A percentile compares a stretch with the other conserved stretches of the same genome.
These are phyloP conservation scores for Aquatica leii DNA, from an alignment of 2,888 invertebrate genomes.

Conservation along the genomic window DNA sequence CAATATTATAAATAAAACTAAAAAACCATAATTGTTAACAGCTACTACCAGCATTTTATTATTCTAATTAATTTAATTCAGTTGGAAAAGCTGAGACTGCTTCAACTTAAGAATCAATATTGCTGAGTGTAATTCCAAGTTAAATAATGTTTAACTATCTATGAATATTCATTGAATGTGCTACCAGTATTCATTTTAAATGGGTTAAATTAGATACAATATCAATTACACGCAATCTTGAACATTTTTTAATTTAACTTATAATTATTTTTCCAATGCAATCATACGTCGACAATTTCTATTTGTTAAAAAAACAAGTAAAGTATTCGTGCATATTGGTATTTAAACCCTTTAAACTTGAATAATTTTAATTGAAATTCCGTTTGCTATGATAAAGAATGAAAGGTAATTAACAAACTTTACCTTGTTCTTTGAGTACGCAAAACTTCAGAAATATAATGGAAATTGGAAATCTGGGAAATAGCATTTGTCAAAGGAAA, in stretches of 20 bases:
- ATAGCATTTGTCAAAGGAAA: constrained; percentile 36
- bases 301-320: constrained; percentile 5
- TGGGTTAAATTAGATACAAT: constrained; percentile 33
- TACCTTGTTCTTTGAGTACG: constrained; percentile 21
- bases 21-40: background rate
- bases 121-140: constrained; percentile 29
- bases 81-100: constrained; percentile 12
- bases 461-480: constrained; percentile 37
- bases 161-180: constrained; percentile 38
- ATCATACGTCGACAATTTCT: constrained; percentile 8
- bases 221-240: constrained; percentile 28
- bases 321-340: constrained; percentile 11
- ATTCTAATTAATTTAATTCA: constrained; percentile 27
- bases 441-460: constrained; percentile 32
- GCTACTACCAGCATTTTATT: constrained; percentile 18
- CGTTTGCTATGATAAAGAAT: constrained; percentile 31
- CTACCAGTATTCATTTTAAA: constrained; percentile 29
- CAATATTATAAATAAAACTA: background rate
- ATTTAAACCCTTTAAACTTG: constrained; percentile 21
- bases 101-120: constrained; percentile 27
- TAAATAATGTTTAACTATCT: constrained; percentile 37
- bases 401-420: constrained; percentile 34
- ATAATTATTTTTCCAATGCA: constrained; percentile 24
- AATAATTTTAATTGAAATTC: constrained; percentile 37
- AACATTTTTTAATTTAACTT: constrained; percentile 22